A percentile compares a stretch with the other conserved stretches of the same genome.
Evolutionary conservation across 1,140 invertebrate species (phyloP).

Genomic region (Helicorthomorpha holstii): DNA sequence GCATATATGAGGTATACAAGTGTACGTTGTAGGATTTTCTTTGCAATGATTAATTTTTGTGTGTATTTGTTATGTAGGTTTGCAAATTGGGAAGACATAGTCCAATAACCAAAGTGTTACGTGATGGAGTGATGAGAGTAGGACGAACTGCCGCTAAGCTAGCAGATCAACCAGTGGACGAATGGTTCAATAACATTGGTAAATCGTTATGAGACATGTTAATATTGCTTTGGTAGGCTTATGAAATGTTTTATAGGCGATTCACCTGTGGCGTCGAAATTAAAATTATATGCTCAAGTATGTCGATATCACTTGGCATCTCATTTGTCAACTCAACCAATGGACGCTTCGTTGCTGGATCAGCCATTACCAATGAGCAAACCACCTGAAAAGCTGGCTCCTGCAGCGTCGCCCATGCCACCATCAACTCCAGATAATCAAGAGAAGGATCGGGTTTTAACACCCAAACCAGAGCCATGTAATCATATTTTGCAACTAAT

Average conservation of each 20-base stretch:
- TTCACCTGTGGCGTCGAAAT: constrained; percentile 54
- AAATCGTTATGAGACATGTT: constrained; percentile 1
- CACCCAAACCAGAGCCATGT: constrained; percentile 24
- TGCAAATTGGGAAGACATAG: constrained; percentile 77
- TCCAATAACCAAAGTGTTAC: constrained; percentile 59
- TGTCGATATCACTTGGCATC: constrained; percentile 61
- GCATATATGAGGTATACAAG: constrained; percentile 61
- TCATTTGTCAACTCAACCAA: constrained; percentile 55
- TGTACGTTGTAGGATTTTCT: constrained; percentile 5
- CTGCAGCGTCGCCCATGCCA: constrained; percentile 39
- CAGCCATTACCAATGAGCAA: constrained; percentile 23
- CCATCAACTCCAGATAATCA: constrained; percentile 34
- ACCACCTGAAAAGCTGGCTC: constrained; percentile 15
- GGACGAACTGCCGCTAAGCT: constrained; percentile 43
- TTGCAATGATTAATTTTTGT: not conserved
- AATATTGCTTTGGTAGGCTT: not conserved
- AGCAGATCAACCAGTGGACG: constrained; percentile 57
- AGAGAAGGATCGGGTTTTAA: constrained; percentile 19
- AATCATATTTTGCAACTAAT: not conserved
- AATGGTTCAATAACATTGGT: constrained; percentile 64
- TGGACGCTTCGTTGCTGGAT: constrained; percentile 64
- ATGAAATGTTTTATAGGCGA: constrained; percentile 38
- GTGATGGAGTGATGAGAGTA: constrained; percentile 77
- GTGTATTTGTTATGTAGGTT: constrained; percentile 27
- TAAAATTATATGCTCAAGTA: constrained; percentile 63